Evolutionary conservation across 2,888 invertebrate species (phyloP), one percentile per base, ranked within the genome.

Genomic region (Drosophila mettleri): DNA sequence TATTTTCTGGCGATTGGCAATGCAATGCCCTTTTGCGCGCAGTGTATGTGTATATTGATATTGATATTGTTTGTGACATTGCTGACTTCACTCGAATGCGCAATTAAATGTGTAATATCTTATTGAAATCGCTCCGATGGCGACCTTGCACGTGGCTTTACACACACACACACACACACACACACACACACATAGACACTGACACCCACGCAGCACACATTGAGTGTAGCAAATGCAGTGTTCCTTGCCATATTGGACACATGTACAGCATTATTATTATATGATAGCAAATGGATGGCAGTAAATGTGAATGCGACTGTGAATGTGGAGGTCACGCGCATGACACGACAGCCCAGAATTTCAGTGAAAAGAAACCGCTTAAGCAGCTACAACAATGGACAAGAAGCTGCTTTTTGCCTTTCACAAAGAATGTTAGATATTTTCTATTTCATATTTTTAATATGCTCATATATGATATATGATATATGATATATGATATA

Each of bases 91-190:
- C 48, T 64, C 69, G 70, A 74, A 74, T 61, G 64, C 78, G 69
- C 67, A 75, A 71, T 78, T 71, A 76, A 79, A 75, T 79, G 60
- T 77, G 54, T 67, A 46, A 78, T 78, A 68, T 78, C 69, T 59
- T 76, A 57, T 72, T 70, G 73, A 70, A 70, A 64, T 59, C 64
- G 52, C 45, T 63, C 55, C 31, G 33, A 62, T 34, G 41, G 58
- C 52, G 78, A 58, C 81, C 81, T 80, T 79, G 81, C 66, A 66
- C 69, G 74, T 81, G 78, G 75, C 70, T 76, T 61, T 34, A 29
- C 58, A 51, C 78, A 72, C 63, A 69, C 33, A 31, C n/a, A 16
- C 27, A 16, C 7, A 1, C 8, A 3, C 16, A 16, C 43, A 52
- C 10, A 5, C n/a, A 8, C n/a, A 22, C 24, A 24, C n/a, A 27